A percentile compares a stretch with the other conserved stretches of the same genome.
Evolutionary conservation across 2,797 vertebrate species (phyloP).

Genomic region (Paratrypauchen microcephalus): DNA sequence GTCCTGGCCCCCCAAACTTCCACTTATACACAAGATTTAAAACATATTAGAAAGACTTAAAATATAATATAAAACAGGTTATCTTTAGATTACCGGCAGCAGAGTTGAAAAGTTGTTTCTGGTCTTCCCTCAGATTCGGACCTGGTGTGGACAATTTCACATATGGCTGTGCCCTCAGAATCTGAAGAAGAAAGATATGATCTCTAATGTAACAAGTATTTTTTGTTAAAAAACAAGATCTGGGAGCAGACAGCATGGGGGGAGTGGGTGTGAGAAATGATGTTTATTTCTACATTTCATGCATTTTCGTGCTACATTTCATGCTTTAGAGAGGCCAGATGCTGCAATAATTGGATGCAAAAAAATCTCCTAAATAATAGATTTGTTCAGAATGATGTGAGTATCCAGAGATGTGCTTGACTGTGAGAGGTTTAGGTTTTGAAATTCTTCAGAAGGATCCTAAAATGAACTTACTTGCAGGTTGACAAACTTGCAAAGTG

Average conservation of each 20-base stretch:
- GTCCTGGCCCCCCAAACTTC: background rate
- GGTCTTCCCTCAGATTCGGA: slow-evolving; percentile 96
- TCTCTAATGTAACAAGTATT: slow-evolving; percentile 24
- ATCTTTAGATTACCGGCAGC: slow-evolving; percentile 83
- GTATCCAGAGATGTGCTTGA: background rate
- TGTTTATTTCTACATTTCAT: slow-evolving; percentile 22
- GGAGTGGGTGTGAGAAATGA: slow-evolving; percentile 3
- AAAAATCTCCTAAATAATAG: background rate
- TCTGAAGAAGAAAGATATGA: slow-evolving; percentile 71
- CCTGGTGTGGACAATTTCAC: slow-evolving; percentile 91
- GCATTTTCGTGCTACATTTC: slow-evolving; percentile 19
- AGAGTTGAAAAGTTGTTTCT: slow-evolving; percentile 92
- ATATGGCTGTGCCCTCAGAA: slow-evolving; percentile 86
- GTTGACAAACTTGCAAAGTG: slow-evolving; percentile 87
- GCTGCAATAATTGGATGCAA: slow-evolving; percentile 1
- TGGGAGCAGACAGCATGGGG: slow-evolving; percentile 7
- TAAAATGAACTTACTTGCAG: slow-evolving; percentile 76
- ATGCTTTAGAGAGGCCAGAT: slow-evolving; percentile 12
- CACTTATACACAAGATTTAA: background rate
- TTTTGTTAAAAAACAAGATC: slow-evolving; percentile 24
- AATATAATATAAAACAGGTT: background rate
- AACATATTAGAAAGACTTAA: background rate
- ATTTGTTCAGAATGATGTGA: background rate
- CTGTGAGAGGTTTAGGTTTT: background rate
- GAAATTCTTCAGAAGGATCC: background rate